These are phyloP conservation scores for Dendrocincla fuliginosa DNA, from an alignment of 2,797 vertebrate genomes.

Conservation along the genomic window DNA sequence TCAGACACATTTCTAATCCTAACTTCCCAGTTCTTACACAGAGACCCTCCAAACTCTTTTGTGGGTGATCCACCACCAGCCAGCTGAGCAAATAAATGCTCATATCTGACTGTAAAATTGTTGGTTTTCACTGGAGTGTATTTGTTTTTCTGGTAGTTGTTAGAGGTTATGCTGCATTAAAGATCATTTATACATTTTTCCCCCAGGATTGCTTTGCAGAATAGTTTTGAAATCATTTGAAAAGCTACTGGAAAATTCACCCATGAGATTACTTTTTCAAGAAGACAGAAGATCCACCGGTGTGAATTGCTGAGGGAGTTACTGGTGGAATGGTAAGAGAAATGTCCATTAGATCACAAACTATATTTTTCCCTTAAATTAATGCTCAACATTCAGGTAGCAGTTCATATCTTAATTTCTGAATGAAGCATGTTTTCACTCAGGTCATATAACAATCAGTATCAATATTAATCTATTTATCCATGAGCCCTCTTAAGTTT, in stretches of 20 bases:
- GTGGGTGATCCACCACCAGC: background rate
- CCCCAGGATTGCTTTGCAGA: background rate
- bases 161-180: background rate
- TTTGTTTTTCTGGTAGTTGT: background rate
- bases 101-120: background rate
- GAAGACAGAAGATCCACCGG: background rate
- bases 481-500: background rate
- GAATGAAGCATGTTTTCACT: background rate
- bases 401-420: background rate
- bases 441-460: background rate
- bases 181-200: background rate
- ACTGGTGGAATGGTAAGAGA: background rate
- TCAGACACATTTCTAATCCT: conserved; percentile 45
- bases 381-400: background rate
- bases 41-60: conserved; percentile 36
- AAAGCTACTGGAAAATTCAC: background rate
- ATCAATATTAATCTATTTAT: background rate
- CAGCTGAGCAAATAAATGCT: background rate
- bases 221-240: background rate
- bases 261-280: background rate
- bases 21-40: conserved; percentile 13
- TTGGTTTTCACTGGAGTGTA: background rate
- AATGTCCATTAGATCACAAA: background rate
- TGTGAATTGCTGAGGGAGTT: background rate
- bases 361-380: background rate